These are phyloP conservation scores for Acanthurus tractus DNA, from an alignment of 2,797 vertebrate species.

Conservation along the genomic window DNA sequence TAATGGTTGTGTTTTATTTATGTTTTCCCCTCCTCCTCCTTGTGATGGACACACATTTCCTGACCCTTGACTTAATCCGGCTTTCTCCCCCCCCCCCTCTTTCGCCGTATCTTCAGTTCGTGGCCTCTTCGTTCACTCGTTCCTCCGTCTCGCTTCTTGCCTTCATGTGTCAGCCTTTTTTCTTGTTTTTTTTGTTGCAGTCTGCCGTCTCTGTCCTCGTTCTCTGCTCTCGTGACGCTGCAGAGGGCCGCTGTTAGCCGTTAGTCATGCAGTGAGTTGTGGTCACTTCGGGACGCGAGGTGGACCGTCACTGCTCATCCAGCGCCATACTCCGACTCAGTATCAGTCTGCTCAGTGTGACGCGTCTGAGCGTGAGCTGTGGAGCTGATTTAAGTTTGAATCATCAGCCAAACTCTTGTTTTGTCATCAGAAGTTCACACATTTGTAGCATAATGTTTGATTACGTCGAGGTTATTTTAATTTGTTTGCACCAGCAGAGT, in stretches of 20 bases:
- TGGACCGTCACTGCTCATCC: conserved; percentile 29
- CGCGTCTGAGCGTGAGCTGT: conserved; percentile 43
- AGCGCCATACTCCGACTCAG: too few relatives aligned
- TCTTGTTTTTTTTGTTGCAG: conserved; percentile 20
- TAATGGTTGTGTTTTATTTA: conserved; percentile 72
- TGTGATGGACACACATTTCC: conserved; percentile 28
- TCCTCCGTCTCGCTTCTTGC: neutral
- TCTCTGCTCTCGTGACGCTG: conserved; percentile 15
- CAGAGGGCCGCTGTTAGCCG: conserved; percentile 20
- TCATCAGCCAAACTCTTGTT: conserved; percentile 27
- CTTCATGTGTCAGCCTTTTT: conserved; percentile 1
- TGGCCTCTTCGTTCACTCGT: conserved; percentile 19
- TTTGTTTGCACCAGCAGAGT: neutral
- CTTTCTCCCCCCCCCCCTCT: conserved; percentile 22
- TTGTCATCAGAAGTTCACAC: conserved; percentile 16
- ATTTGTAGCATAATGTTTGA: neutral
- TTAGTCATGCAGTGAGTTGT: conserved; percentile 42
- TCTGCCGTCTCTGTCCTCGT: conserved; percentile 14
- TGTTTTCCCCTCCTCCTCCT: conserved; percentile 31
- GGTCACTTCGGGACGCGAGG: conserved; percentile 38
- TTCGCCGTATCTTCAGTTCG: conserved; percentile 11
- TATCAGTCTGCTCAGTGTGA: conserved; percentile 49
- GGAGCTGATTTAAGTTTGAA: conserved; percentile 42
- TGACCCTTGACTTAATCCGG: conserved; percentile 22
- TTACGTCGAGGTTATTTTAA: neutral